These are phyloP conservation scores for Myopa tessellatipennis DNA, from an alignment of 2,888 invertebrate species.

Conservation along the genomic window DNA sequence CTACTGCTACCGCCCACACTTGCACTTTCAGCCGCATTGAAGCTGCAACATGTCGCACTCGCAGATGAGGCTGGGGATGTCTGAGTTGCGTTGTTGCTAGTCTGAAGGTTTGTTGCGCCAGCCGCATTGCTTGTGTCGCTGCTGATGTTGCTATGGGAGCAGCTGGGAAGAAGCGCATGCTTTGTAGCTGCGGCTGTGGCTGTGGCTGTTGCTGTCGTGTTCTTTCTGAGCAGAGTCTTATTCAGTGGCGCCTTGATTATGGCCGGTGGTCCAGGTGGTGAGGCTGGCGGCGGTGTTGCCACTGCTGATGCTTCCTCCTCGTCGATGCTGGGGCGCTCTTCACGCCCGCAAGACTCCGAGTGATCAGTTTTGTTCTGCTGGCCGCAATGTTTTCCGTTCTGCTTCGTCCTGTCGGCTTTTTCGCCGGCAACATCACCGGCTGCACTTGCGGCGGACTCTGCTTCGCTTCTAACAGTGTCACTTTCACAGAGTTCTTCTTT, in stretches of 20 bases:
- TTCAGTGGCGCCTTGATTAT: constrained; percentile 7
- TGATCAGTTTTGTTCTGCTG: neutral
- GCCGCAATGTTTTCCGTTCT: neutral
- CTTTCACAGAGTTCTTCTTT: neutral
- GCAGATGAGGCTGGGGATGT: constrained; percentile 31
- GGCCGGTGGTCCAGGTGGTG: neutral
- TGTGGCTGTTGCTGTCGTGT: constrained; percentile 14
- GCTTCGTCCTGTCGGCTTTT: neutral
- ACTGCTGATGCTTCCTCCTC: constrained; percentile 13
- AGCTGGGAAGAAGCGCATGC: constrained; percentile 6
- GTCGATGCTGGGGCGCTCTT: constrained; percentile 26
- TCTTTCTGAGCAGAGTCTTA: constrained; percentile 38
- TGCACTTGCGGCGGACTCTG: neutral
- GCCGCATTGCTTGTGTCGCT: neutral
- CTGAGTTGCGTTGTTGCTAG: neutral
- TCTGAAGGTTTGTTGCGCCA: neutral
- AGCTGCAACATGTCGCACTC: constrained; percentile 36
- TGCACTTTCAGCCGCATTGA: constrained; percentile 39
- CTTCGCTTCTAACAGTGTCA: neutral
- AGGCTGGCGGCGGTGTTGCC: constrained; percentile 1
- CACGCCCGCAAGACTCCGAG: neutral
- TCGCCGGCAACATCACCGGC: neutral
- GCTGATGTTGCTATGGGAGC: constrained; percentile 37
- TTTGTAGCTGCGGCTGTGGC: constrained; percentile 2
- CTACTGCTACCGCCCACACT: constrained; percentile 39